Percentiles rank a stretch among this genome's conserved stretches.
phyloP scores from a whole-genome alignment of 30 jellyfish, hydroid and myxozoan species.

The Nemopilema nomurai region DNA sequence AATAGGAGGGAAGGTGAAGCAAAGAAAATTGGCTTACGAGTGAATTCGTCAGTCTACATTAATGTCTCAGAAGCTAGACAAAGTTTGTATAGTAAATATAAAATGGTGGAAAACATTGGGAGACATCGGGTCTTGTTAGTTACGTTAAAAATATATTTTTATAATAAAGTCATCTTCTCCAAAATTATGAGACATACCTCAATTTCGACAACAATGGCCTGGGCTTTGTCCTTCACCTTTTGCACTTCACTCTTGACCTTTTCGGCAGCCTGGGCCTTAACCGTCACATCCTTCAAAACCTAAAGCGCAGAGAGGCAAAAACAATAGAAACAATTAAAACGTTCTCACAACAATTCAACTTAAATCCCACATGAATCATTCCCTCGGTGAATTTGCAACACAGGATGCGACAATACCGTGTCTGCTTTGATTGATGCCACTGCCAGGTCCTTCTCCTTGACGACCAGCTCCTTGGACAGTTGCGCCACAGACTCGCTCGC shows the following conservation, averaged over 20 bases:
- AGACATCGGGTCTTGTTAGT: no score
- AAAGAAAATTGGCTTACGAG: no score
- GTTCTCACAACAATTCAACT: no score
- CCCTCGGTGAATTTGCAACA: neutral
- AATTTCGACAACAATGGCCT: conserved; percentile 88
- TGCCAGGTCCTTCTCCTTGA: conserved; percentile 87
- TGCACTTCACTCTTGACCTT: conserved; percentile 96
- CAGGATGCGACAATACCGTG: conserved; percentile 52
- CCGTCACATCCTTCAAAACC: conserved; percentile 97
- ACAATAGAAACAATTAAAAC: no score
- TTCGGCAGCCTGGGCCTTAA: conserved; percentile 97
- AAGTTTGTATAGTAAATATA: no score
- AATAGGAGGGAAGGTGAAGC: no score
- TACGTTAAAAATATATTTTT: no score
- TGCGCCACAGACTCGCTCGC: conserved; percentile 95
- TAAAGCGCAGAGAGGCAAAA: neutral
- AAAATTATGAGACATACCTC: conserved; percentile 38
- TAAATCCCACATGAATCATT: no score
- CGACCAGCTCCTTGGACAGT: conserved; percentile 90
- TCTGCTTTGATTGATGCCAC: conserved; percentile 94
- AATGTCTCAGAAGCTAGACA: no score
- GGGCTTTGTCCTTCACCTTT: conserved; percentile 96
- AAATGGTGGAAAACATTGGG: no score
- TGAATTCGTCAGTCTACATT: no score
- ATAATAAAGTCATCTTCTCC: neutral